Evolutionary conservation across 2,888 invertebrate species (phyloP).

Genomic region (Spodoptera littoralis): DNA sequence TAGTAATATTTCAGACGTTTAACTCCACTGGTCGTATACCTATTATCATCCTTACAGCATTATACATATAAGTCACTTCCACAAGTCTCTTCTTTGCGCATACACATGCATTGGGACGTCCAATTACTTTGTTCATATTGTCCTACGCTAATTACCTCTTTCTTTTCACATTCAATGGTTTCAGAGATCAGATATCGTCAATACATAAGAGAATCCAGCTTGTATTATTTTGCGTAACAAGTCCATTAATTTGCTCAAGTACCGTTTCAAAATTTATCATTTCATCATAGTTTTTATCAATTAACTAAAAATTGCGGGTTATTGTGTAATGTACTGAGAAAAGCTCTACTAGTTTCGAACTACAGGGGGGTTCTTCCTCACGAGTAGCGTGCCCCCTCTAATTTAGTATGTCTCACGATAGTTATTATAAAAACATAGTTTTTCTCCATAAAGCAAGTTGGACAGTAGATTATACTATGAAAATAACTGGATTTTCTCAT

Average conservation of each 20-base stretch:
- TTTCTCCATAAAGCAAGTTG: too few species aligned
- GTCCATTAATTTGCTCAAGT: conserved; percentile 4
- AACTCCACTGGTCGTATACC: conserved; percentile 43
- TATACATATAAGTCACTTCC: conserved; percentile 46
- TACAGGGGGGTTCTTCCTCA: too few species aligned
- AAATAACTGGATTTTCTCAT: conserved; percentile 13
- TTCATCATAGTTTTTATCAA: too few species aligned
- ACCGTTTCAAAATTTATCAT: too few species aligned
- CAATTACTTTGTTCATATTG: conserved; percentile 17
- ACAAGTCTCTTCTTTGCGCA: conserved; percentile 30
- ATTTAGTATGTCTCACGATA: too few species aligned
- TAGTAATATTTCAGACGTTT: conserved; percentile 18
- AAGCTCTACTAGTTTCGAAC: too few species aligned
- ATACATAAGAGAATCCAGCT: conserved; percentile 10
- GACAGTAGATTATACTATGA: too few species aligned
- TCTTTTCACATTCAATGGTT: conserved; percentile 2
- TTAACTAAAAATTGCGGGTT: too few species aligned
- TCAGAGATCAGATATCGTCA: conserved; percentile 15
- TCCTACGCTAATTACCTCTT: conserved; percentile 22
- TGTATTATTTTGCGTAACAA: not conserved
- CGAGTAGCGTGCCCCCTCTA: too few species aligned
- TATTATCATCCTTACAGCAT: conserved; percentile 37
- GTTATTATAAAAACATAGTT: too few species aligned
- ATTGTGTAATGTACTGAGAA: too few species aligned
- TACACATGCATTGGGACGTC: conserved; percentile 30